Conservation (phyloP, 2,797 vertebrate genomes). For the Pantherophis alleghaniensis region DNA sequence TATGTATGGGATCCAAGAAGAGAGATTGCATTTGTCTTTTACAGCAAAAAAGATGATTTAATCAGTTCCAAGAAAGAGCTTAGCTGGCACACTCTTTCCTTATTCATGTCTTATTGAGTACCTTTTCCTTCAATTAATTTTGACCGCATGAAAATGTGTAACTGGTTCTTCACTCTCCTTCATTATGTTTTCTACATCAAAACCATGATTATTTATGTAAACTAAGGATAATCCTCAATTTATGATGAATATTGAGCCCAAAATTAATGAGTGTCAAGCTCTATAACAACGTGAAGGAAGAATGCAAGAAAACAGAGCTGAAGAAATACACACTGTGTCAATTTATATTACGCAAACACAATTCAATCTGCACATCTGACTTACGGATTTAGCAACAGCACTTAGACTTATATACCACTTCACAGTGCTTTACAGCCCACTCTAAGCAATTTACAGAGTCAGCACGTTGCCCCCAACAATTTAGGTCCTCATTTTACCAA, state of each 20-base stretch:
- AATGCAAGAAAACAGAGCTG: background rate
- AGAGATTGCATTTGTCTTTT: background rate
- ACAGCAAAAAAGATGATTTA: background rate
- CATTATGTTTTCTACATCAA: slow-evolving; percentile 47
- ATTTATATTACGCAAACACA: background rate
- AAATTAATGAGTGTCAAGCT: background rate
- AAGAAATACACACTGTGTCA: background rate
- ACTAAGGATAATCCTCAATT: slow-evolving; percentile 24
- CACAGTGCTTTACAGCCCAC: background rate
- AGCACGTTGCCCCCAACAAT: background rate
- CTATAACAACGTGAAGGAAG: slow-evolving; percentile 2
- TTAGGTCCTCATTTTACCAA: background rate
- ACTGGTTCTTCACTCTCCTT: slow-evolving; percentile 28
- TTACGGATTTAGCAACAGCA: background rate
- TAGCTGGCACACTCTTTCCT: background rate
- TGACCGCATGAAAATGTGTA: slow-evolving; percentile 43
- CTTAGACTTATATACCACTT: background rate
- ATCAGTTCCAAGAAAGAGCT: background rate
- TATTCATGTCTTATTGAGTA: background rate
- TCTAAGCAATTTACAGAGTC: background rate
- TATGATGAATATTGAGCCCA: background rate
- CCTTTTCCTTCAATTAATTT: slow-evolving; percentile 46
- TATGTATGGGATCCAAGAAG: background rate
- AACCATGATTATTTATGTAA: slow-evolving; percentile 51
- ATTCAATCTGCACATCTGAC: background rate